These are phyloP conservation scores for Lasioglossum morio DNA, from an alignment of 2,888 invertebrate species.

Conservation along the genomic window DNA sequence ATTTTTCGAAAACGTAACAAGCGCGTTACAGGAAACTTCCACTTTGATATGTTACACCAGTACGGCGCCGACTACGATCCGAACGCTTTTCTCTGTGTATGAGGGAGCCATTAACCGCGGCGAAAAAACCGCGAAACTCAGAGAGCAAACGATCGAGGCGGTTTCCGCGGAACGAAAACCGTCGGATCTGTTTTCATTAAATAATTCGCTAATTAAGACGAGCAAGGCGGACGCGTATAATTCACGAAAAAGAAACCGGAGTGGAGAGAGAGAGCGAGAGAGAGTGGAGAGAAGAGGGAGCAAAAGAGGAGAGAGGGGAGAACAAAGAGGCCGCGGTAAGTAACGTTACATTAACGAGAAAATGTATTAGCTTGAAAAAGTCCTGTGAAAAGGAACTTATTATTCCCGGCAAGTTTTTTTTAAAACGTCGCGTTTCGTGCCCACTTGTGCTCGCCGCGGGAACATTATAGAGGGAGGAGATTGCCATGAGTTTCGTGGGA, in stretches of 20 bases:
- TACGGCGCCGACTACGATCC: not conserved
- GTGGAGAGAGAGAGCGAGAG: not conserved
- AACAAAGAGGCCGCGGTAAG: constrained; percentile 53
- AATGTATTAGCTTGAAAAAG: constrained; percentile 62
- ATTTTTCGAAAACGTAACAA: not conserved
- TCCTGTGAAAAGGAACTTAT: constrained; percentile 61
- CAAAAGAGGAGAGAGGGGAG: not conserved
- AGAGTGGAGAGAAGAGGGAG: not conserved
- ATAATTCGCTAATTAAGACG: constrained; percentile 59
- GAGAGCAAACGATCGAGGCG: constrained; percentile 32
- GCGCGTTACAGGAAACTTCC: not conserved
- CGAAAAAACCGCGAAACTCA: not conserved
- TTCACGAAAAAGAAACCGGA: constrained; percentile 33
- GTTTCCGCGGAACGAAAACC: constrained; percentile 23
- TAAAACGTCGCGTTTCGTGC: constrained; percentile 69
- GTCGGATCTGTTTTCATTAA: constrained; percentile 57
- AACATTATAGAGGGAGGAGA: constrained; percentile 23
- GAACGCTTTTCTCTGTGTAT: not conserved
- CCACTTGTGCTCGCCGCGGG: constrained; percentile 57
- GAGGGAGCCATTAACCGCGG: not conserved
- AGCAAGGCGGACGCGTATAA: constrained; percentile 43
- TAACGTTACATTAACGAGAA: constrained; percentile 61
- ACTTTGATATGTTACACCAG: not conserved
- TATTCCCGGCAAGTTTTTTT: constrained; percentile 57
- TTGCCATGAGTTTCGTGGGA: not conserved